Evolutionary conservation across 2,113 vertebrate genomes (phyloP).

Genomic region (Chaetorhynchus papuensis): DNA sequence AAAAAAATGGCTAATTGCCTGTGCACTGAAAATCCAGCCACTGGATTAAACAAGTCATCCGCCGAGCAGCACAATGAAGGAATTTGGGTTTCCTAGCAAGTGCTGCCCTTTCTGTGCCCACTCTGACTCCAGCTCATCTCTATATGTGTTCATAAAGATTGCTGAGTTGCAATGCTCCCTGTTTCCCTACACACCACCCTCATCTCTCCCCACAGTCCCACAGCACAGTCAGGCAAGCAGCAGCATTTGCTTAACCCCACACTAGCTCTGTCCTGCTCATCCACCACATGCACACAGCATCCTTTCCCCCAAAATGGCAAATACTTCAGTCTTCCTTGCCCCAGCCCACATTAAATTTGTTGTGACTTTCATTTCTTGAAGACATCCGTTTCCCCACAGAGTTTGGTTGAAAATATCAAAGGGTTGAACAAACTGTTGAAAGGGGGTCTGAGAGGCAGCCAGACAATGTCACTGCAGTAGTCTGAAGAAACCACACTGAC

Average conservation of each 20-base stretch:
- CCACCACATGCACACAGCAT: background rate
- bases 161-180: background rate
- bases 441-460: conserved; percentile 9
- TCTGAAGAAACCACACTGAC: conserved; percentile 47
- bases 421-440: background rate
- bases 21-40: background rate
- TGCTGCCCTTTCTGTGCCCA: background rate
- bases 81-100: background rate
- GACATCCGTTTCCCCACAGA: background rate
- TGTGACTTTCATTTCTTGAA: background rate
- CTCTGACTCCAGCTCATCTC: background rate
- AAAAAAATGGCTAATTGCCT: background rate
- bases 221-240: background rate
- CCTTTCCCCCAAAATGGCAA: background rate
- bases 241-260: background rate
- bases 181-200: background rate
- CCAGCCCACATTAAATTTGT: background rate
- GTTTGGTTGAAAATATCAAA: background rate
- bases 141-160: rapidly evolving
- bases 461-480: background rate
- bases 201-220: background rate
- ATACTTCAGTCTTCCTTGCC: background rate
- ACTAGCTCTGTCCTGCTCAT: rapidly evolving
- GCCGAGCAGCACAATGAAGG: background rate
- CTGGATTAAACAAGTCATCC: background rate